Conservation (phyloP, 2,113 vertebrate species). For the Cepphus grylle region DNA sequence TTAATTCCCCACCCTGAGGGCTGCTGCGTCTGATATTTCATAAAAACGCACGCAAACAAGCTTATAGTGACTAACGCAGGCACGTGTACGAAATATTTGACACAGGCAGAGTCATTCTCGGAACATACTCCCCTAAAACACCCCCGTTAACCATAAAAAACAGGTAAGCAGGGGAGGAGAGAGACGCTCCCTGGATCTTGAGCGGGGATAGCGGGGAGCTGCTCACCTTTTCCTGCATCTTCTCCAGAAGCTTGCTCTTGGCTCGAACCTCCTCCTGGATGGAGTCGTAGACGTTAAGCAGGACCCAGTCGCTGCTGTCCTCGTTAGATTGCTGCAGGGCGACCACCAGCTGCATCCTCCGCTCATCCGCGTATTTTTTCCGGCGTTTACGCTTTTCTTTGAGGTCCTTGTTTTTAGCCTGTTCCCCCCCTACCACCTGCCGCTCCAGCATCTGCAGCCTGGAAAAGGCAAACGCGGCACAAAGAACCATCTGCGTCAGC, state of each 20-base stretch:
- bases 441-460: slow-evolving; percentile 87
- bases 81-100: neutral
- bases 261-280: slow-evolving; percentile 86
- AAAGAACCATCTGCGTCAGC: fast-evolving
- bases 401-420: slow-evolving; percentile 85
- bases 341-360: slow-evolving; percentile 76
- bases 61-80: neutral
- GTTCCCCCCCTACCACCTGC: slow-evolving; percentile 84
- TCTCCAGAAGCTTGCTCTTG: slow-evolving; percentile 82
- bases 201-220: neutral
- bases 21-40: neutral
- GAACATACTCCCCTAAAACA: neutral
- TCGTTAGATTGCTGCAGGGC: slow-evolving; percentile 75
- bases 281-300: slow-evolving; percentile 83
- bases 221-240: slow-evolving; percentile 83
- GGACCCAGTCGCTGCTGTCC: slow-evolving; percentile 78
- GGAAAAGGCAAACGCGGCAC: neutral
- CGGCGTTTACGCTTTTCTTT: slow-evolving; percentile 75
- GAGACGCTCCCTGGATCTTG: neutral
- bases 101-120: neutral
- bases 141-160: neutral
- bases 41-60: neutral
- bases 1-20: neutral
- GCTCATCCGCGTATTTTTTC: slow-evolving; percentile 78
- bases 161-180: neutral